Percentiles rank a stretch among this genome's conserved stretches.
These are phyloP conservation scores for Cecidostiba fungosa DNA, from an alignment of 2,888 invertebrate genomes.

Conservation along the genomic window DNA sequence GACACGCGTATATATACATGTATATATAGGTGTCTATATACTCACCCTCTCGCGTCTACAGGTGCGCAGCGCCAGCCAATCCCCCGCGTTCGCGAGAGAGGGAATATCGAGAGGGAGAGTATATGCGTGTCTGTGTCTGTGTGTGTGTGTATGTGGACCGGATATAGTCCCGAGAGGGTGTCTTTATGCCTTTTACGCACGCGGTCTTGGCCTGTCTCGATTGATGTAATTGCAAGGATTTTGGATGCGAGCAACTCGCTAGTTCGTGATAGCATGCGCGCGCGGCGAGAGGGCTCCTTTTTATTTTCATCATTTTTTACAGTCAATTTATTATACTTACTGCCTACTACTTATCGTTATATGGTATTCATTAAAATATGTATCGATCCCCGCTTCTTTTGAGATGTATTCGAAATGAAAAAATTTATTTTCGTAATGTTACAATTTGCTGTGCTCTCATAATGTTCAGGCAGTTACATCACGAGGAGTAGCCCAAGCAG, in stretches of 20 bases:
- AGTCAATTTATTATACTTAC: too few species aligned
- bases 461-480: too few species aligned
- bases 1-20: background rate
- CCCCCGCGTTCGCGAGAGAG: background rate
- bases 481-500: too few species aligned
- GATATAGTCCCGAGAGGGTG: background rate
- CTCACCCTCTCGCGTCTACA: conserved; percentile 8
- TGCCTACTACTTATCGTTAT: too few species aligned
- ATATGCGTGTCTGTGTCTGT: too few species aligned
- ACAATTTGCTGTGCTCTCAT: too few species aligned
- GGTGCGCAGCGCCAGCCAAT: conserved; percentile 31
- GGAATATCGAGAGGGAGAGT: background rate
- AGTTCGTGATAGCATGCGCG: background rate
- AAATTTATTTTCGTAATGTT: too few species aligned
- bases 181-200: conserved; percentile 3
- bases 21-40: background rate
- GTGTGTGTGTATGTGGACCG: background rate
- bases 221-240: background rate
- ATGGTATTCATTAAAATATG: too few species aligned
- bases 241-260: background rate
- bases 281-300: too few species aligned
- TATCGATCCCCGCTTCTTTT: too few species aligned
- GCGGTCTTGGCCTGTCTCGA: background rate
- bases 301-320: too few species aligned
- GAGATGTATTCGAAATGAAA: too few species aligned